Base-by-base conservation (phyloP, 2,888 invertebrate genomes). In the Osmoderma eremita region DNA sequence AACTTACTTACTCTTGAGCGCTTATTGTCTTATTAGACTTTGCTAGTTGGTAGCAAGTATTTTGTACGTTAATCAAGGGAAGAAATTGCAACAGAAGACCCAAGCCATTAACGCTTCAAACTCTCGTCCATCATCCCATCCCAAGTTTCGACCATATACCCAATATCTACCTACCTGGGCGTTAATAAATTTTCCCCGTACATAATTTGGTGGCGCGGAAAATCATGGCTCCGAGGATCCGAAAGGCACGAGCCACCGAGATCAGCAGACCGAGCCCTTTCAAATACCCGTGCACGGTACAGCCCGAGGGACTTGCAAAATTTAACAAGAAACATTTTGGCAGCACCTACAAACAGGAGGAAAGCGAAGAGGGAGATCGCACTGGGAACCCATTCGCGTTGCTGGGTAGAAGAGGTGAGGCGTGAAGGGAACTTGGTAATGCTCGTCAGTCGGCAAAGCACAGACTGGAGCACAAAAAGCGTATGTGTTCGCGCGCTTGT, bases 301-400 rank as follows among this genome's bases (percentile, higher is more conserved):
- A 42, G 45, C 58, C 58, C 58, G 30, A 15, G 58, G 58, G 58
- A 61, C 17, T 30, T 61, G 58, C 45, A 61, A 61, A 61, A 61
- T 45, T 61, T 61, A 61, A 61, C 58, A 61, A 61, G 58, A 36
- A 61, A 61, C 58, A 61, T 61, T 61, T 61, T 48, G 58, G 58
- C 13, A 41, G 41, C 39, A 42, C 41, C 30, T 24, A 30, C 13
- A 24, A 6, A 24, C 17, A 10, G 41, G 20, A 56, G 42, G 20
- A 41, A 56, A 56, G 22, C 39, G 56, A 20, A 13, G 56, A 13
- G 42, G 22, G 48, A 22, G 41, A 42, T 8, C 56, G 12, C 41
- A 8, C 41, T 15, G 13, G 48, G 20, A 20, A 12, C 20, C 18
- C 18, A 30, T 30, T 30, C 30, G 30, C 6, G 30, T 30, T 30